These are phyloP conservation scores for Artibeus jamaicensis DNA, from an alignment of 2,797 vertebrate species.

Conservation along the genomic window DNA sequence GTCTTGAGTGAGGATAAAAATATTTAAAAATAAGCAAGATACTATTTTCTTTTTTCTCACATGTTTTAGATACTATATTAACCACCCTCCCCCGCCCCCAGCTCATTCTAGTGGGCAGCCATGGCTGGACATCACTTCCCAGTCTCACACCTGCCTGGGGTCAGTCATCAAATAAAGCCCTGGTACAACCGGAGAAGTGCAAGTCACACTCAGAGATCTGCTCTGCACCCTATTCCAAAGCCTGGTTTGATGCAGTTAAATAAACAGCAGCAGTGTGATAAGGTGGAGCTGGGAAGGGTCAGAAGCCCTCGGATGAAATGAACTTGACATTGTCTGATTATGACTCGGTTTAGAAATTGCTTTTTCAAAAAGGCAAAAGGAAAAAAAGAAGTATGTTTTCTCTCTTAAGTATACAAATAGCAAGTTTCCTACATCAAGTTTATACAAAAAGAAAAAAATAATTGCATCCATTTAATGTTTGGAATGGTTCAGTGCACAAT, in stretches of 20 bases:
- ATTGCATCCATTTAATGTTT: background rate
- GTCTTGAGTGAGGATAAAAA: background rate
- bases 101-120: background rate
- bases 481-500: background rate
- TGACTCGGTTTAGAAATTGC: background rate
- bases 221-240: background rate
- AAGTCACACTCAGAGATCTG: background rate
- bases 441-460: background rate
- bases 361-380: background rate
- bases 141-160: rapidly evolving
- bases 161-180: no score
- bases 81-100: no score
- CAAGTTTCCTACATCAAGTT: background rate
- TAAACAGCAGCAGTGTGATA: background rate
- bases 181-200: no score
- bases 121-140: no score
- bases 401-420: background rate
- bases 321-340: no score
- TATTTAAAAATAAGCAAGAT: background rate
- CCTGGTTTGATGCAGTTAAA: background rate
- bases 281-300: background rate
- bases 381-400: background rate
- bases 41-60: background rate
- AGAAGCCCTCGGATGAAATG: background rate
- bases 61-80: background rate